These are phyloP conservation scores for Steinernema carpocapsae DNA, from an alignment of 2,888 invertebrate genomes.

Conservation along the genomic window DNA sequence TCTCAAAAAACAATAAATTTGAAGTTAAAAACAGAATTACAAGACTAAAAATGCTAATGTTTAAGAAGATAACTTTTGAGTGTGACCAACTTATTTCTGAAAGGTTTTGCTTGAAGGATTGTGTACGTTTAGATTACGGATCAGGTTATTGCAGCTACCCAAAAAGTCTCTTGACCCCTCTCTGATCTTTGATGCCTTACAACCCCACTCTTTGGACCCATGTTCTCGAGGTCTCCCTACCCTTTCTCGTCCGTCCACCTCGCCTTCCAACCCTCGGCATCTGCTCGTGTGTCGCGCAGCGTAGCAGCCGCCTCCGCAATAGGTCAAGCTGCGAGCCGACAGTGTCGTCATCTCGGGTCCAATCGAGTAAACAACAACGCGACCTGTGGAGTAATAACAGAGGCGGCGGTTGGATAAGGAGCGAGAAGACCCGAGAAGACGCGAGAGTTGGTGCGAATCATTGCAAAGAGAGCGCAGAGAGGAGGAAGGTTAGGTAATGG, in stretches of 20 bases:
- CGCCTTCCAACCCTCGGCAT: background rate
- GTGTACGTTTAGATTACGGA: too few relatives aligned
- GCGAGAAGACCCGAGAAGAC: background rate
- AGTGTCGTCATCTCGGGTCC: background rate
- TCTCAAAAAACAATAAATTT: background rate
- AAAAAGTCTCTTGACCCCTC: too few relatives aligned
- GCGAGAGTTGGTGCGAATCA: background rate
- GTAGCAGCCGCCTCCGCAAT: background rate
- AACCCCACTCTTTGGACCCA: too few relatives aligned
- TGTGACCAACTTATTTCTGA: too few relatives aligned
- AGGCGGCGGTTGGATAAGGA: conserved; percentile 10
- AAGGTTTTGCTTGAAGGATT: too few relatives aligned
- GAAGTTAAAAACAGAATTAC: background rate
- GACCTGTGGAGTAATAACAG: conserved; percentile 31
- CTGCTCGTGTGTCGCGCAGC: conserved; percentile 30
- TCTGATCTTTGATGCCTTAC: too few relatives aligned
- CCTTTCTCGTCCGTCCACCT: too few relatives aligned
- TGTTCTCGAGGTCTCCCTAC: too few relatives aligned
- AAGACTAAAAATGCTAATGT: background rate
- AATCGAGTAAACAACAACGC: conserved; percentile 9
- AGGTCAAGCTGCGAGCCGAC: conserved; percentile 33
- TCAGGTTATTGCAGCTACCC: too few relatives aligned
- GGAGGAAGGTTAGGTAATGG: conserved; percentile 30
- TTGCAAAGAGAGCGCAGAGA: conserved; percentile 7
- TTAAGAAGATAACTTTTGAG: background rate